Base-by-base conservation (phyloP, 2,113 vertebrate species). In the Dolichotis patagonum region DNA sequence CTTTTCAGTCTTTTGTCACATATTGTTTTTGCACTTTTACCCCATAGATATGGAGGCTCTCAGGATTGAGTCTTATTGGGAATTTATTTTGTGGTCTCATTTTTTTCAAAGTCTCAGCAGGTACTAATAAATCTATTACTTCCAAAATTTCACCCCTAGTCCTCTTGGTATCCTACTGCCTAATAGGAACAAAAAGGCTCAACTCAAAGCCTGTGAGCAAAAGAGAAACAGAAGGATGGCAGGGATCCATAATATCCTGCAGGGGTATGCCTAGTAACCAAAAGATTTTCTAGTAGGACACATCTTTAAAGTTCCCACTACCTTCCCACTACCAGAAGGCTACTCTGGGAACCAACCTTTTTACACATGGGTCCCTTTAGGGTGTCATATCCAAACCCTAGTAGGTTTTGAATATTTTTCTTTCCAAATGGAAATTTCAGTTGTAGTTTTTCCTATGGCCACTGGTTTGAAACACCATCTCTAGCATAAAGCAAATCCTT, bases 401-500 rank as follows among this genome's bases (percentile, higher is more conserved):
- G n/a, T 14, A 56, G 83, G 13, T 46, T 94, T n/a, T 91, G 67
- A 32, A 7, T 71, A 80, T 60, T 41, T 75, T 91, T 69, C 84
- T 69, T 54, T 35, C 24, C 35, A 54, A 12, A 80, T 56, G 60
- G 32, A 90, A 92, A 32, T n/a, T 92, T 30, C 54, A 88, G 28
- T 67, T 93, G n/a, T 80, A 71, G 38, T 85, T 80, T 22, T 86
- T 92, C 28, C 80, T 54, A 82, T 83, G 46, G 12, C 1, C 62
- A 81, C 28, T 54, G 62, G 73, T 85, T 26, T 85, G 41, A 96
- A 92, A 94, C 38, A 90, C 56, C 38, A 85, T 67, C 69, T 96
- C 38, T 52, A 82, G 30, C 54, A 85, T 81, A 69, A 10, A 95
- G 49, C 63, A 91, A 87, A 82, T 80, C 32, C 52, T 28, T 46